Evolutionary conservation across 1,140 invertebrate genomes (phyloP).

Genomic region (Penaeus vannamei): DNA sequence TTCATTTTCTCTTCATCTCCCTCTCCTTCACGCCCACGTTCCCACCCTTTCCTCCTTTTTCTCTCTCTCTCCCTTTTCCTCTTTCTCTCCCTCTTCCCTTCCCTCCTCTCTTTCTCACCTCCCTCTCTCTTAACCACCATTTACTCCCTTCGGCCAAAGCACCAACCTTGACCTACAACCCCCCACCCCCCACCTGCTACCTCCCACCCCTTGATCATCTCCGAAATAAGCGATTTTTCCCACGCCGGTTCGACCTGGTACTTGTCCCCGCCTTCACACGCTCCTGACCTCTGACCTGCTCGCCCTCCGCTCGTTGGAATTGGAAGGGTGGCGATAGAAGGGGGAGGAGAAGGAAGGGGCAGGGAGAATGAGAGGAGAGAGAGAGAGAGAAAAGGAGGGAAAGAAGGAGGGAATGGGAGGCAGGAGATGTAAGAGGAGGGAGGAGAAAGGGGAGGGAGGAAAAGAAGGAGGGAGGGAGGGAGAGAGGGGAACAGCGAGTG

Average conservation of each 20-base stretch:
- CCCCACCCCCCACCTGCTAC: too few species aligned
- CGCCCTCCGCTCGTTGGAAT: background rate
- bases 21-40: too few species aligned
- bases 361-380: background rate
- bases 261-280: background rate
- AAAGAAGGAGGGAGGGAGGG: background rate
- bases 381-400: slow-evolving; percentile 25
- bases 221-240: too few species aligned
- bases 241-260: background rate
- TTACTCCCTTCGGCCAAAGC: too few species aligned
- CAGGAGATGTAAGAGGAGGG: background rate
- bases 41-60: too few species aligned
- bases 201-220: too few species aligned
- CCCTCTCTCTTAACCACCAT: too few species aligned
- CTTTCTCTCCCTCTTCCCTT: too few species aligned
- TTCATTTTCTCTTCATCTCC: too few species aligned
- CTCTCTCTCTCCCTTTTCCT: too few species aligned
- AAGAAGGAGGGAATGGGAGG: slow-evolving; percentile 11
- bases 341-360: background rate
- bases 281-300: background rate
- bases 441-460: background rate
- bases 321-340: background rate
- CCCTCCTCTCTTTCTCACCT: too few species aligned
- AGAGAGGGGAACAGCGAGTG: background rate
- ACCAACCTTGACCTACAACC: too few species aligned